These are phyloP conservation scores for Scophthalmus maximus DNA, from an alignment of 2,113 vertebrate genomes.

Conservation along the genomic window DNA sequence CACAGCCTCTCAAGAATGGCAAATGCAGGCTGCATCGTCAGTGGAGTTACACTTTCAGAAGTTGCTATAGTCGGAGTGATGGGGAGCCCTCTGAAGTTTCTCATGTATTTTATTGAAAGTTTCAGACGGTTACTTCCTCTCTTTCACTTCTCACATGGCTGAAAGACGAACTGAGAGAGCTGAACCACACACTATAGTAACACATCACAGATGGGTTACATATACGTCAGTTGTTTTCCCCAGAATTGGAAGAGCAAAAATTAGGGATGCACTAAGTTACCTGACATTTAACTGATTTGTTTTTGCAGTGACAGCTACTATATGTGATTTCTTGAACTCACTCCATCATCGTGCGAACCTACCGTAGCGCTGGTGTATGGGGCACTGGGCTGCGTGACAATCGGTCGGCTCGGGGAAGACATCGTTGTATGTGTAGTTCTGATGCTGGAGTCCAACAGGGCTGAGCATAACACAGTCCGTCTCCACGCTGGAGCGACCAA, in stretches of 20 bases:
- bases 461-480: conserved; percentile 38
- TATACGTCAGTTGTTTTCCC: not conserved
- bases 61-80: not conserved
- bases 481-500: conserved; percentile 53
- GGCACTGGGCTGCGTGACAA: conserved; percentile 75
- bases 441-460: conserved; percentile 31
- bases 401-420: conserved; percentile 67
- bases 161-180: conserved; percentile 37
- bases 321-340: not conserved
- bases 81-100: not conserved
- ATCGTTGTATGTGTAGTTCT: conserved; percentile 10
- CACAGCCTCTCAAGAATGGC: not conserved
- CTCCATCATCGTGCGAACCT: conserved; percentile 4
- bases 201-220: not conserved
- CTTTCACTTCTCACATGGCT: conserved; percentile 44
- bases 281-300: not conserved
- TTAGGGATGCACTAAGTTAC: not conserved
- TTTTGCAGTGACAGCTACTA: not conserved
- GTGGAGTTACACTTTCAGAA: not conserved
- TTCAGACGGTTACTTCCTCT: conserved; percentile 67
- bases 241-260: not conserved
- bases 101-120: conserved; percentile 22
- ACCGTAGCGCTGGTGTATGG: conserved; percentile 78
- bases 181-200: not conserved
- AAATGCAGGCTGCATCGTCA: not conserved